Base-by-base conservation (phyloP, 2,113 vertebrate genomes). In the Mola mola region DNA sequence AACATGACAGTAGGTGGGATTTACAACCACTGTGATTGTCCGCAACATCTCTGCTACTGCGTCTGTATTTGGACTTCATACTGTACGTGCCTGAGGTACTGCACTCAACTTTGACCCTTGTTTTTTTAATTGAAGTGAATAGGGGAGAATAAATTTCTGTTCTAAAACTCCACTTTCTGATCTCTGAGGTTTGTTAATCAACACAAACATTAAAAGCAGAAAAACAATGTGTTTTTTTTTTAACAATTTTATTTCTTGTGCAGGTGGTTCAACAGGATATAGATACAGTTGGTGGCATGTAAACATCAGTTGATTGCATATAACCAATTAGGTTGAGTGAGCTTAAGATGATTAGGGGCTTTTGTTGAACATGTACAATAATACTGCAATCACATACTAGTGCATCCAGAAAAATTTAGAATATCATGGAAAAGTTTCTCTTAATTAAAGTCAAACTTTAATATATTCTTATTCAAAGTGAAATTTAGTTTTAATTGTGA, bases 261-360 rank as follows among this genome's bases (percentile, higher is more conserved):
- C 87, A 84, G 60, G 89, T 90, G 89, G 58, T 85, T 88, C 79
- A 83, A 87, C 78, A 61, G 43, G 72, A 65, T 75, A 59, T 80
- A 71, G 50, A 73, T 79, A 70, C 2, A 49, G 72, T 63, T 48
- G 38, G 83, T 87, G 84, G 61, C 53, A 57, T 86, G 83, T 84
- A 89, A 88, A 89, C 84, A 75, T 79, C 48, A 44, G 47, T 62
- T 72, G 80, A 47, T 72, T 83, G 87, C 44, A 81, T 65, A 66
- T 25, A 72, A 51, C 19, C 59, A 68, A 51, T 67, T 44, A 72
- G 29, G 71, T 31, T 65, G 15, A 25, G 49, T 59, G 75, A 10
- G 44, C 72, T 79, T 42, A 25, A 8, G 51, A 33, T 73, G 37
- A 56, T 55, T 1, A 8, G 58, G 55, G 36, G 28, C 21, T 40